Evolutionary conservation across 2,888 invertebrate species (phyloP), one percentile per base, ranked within the genome.

Genomic region (Drosophila fulvimacula): DNA sequence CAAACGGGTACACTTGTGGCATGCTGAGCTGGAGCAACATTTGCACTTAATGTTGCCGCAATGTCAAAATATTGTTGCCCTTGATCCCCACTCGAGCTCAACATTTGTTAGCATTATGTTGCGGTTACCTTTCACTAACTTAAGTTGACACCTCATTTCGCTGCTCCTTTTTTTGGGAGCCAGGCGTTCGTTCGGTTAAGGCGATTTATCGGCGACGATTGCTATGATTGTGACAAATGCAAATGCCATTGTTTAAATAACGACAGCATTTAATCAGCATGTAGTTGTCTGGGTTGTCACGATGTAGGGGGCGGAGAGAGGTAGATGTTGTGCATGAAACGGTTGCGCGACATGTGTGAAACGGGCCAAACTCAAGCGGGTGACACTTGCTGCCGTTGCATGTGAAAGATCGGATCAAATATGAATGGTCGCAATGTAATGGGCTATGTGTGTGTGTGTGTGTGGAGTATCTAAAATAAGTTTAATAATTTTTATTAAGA

Each of bases 91-190:
- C 30, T 19, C 38, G 24, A 1, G n/a, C 24, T 60, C 62, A 67
- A 67, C 69, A 90, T 88, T 88, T 82, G 73, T 77, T 79, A 79
- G 78, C 81, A 89, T 88, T 90, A 90, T 72, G 65, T 41, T 63
- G 60, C 66, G 27, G 53, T 38, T 76, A 87, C 87, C 88, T 90
- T 90, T 89, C 87, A 85, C 86, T 85, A 83, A 79, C 80, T 85
- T 91, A 91, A 91, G 90, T 91, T 90, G 91, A 90, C 91, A 91
- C 89, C 85, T 89, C 86, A 82, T 90, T 86, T 83, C 69, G 73
- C 17, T 17, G 7, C 27, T 41, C 13, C 41, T 41, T 9, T 24
- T 15, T 44, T 56, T 60, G n/a, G 56, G 64, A 51, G 57, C 70
- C 59, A 63, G 46, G 49, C 62, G 60, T 46, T 60, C 69, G 58